These are phyloP conservation scores for Aramus guarauna DNA, from an alignment of 2,113 vertebrate species.

Conservation along the genomic window DNA sequence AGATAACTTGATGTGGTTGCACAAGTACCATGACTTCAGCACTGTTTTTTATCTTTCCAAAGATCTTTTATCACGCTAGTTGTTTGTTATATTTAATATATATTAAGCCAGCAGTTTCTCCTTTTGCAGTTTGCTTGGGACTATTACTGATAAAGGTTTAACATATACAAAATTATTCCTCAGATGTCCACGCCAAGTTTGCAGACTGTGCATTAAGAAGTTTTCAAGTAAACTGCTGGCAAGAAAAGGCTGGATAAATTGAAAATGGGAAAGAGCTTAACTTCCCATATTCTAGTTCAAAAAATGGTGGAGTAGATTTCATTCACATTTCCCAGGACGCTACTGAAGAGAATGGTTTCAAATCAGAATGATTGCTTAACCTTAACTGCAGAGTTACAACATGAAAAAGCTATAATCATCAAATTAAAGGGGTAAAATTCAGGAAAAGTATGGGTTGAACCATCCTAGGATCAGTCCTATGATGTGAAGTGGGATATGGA, in stretches of 20 bases:
- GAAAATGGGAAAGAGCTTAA: not conserved
- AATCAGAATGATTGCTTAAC: conserved; percentile 9
- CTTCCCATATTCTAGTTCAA: not conserved
- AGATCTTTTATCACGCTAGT: not conserved
- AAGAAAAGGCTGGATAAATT: not conserved
- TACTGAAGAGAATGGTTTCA: not conserved
- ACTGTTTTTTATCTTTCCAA: not conserved
- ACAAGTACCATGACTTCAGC: not conserved
- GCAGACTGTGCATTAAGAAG: not conserved
- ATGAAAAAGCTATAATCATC: conserved; percentile 41
- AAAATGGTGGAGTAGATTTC: not conserved
- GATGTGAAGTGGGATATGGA: conserved; percentile 22
- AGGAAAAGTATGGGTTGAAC: conserved; percentile 1
- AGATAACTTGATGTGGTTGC: not conserved
- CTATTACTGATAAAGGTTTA: conserved; percentile 11
- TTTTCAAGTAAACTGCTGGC: conserved; percentile 2
- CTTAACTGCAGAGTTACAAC: not conserved
- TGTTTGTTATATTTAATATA: not conserved
- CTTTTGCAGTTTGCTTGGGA: not conserved
- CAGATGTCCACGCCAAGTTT: conserved; percentile 5
- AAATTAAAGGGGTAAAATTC: conserved; percentile 41
- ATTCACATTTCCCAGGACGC: not conserved
- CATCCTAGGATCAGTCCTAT: not conserved
- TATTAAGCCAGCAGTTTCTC: conserved; percentile 12
- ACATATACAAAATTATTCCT: not conserved